Percentiles rank a stretch among this genome's conserved stretches.
These are phyloP conservation scores for Phalacrocorax aristotelis DNA, from an alignment of 2,113 vertebrate species.

Conservation along the genomic window DNA sequence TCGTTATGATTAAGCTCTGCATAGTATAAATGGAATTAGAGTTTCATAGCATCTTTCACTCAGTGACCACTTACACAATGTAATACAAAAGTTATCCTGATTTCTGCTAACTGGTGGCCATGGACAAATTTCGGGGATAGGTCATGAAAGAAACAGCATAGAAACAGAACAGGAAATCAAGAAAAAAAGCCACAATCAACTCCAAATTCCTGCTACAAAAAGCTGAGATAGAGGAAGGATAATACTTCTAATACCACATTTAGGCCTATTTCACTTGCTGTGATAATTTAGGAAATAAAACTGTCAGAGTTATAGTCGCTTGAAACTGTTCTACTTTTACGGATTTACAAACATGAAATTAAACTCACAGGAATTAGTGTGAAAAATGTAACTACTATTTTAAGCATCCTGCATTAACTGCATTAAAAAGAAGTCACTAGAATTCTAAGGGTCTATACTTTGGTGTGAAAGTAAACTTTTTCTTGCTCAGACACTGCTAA, in stretches of 20 bases:
- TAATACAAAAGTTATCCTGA: background rate
- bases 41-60: background rate
- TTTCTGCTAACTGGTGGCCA: background rate
- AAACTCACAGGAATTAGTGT: background rate
- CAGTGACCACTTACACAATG: background rate
- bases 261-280: background rate
- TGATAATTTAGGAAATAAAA: background rate
- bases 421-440: background rate
- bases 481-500: background rate
- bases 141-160: background rate
- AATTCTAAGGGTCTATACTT: background rate
- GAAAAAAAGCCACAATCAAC: background rate
- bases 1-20: background rate
- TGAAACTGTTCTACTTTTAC: background rate
- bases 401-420: background rate
- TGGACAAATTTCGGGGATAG: background rate
- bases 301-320: background rate
- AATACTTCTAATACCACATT: background rate
- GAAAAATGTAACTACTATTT: background rate
- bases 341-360: background rate
- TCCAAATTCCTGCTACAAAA: background rate
- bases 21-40: background rate
- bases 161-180: background rate
- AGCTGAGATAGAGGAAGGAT: background rate
- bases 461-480: background rate